Base-by-base conservation (phyloP, 2,888 invertebrate genomes). In the Tiliacea citrago region DNA sequence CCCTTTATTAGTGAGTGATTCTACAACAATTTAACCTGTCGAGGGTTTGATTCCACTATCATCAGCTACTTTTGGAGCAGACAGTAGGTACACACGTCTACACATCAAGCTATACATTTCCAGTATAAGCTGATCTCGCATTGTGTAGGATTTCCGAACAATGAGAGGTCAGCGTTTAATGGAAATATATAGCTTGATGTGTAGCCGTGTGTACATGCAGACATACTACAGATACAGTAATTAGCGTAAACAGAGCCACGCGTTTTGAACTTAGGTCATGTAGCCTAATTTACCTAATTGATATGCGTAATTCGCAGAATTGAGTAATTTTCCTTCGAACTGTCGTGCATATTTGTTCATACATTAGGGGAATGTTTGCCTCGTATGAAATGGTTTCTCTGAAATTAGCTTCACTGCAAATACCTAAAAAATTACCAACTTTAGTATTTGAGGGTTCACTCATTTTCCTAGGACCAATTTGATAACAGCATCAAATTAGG, bases 321-420 rank as follows among this genome's bases (percentile, higher is more conserved):
- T 35, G 0, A 51, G 71, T 69, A 47, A 72, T 75, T 69, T 84
- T 84, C 72, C 76, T 60, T 58, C 62, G 84, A 72, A 82, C 35
- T 16, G 18, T 49, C 45, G 68, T 13, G 16, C n/a, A 61, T 75
- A 53, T 75, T 68, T 74, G 78, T 63, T 53, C 47, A 42, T 35
- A 58, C 68, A 68, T 81, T 68, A 65, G 60, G 29, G 35, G 13
- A 75, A 45, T 55, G 58, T 53, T 53, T 55, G 47, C 51, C 21
- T 29, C 16, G 39, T n/a, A 58, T 66, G 61, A 61, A 60, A 74
- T 68, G 53, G 21, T 68, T 79, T 70, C 45, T 7, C 10, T 42
- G 67, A 74, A 79, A 69, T 79, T 62, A 47, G 16, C 9, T 57
- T 47, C 21, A 57, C 9, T 29, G 16, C n/a, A 21, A 35, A 18